These are phyloP conservation scores for Orycteropus afer DNA, from an alignment of 2,113 vertebrate species.

Conservation along the genomic window DNA sequence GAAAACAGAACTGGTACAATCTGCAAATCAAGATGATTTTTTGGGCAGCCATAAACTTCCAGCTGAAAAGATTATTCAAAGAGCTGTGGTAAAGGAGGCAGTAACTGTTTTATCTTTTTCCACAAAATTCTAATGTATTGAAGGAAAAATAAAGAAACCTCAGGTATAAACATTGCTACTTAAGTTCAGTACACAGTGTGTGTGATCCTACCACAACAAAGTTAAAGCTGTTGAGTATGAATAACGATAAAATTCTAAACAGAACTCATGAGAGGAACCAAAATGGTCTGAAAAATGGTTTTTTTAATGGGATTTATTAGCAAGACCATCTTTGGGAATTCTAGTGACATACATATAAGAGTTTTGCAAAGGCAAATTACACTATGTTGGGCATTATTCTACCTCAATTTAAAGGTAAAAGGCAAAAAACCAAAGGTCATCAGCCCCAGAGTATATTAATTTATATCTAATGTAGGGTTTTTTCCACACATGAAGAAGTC, in stretches of 20 bases:
- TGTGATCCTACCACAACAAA: not conserved
- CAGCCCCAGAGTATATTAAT: slow-evolving; percentile 82
- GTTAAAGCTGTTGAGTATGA: not conserved
- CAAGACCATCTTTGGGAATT: slow-evolving; percentile 75
- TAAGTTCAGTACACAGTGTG: slow-evolving; percentile 42
- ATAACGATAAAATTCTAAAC: slow-evolving; percentile 75
- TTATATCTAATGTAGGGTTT: slow-evolving; percentile 79
- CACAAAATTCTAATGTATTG: slow-evolving; percentile 73
- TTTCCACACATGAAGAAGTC: slow-evolving; percentile 84
- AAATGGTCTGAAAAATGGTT: slow-evolving; percentile 19
- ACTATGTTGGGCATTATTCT: slow-evolving; percentile 78
- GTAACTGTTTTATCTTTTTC: slow-evolving; percentile 72
- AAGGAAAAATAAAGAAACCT: slow-evolving; percentile 67
- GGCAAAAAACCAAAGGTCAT: slow-evolving; percentile 80
- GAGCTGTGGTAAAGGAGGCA: slow-evolving; percentile 50
- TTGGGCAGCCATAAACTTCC: slow-evolving; percentile 61
- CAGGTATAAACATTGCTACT: slow-evolving; percentile 59
- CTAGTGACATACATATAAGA: slow-evolving; percentile 78
- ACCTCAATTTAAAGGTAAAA: slow-evolving; percentile 82
- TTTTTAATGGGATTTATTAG: slow-evolving; percentile 81
- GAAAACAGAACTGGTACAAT: slow-evolving; percentile 24
- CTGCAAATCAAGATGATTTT: slow-evolving; percentile 74
- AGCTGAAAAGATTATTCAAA: slow-evolving; percentile 67
- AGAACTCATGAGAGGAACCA: slow-evolving; percentile 69
- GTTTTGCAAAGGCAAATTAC: slow-evolving; percentile 79